Evolutionary conservation across 2,888 invertebrate genomes (phyloP).

Genomic region (Amphipyra berbera): DNA sequence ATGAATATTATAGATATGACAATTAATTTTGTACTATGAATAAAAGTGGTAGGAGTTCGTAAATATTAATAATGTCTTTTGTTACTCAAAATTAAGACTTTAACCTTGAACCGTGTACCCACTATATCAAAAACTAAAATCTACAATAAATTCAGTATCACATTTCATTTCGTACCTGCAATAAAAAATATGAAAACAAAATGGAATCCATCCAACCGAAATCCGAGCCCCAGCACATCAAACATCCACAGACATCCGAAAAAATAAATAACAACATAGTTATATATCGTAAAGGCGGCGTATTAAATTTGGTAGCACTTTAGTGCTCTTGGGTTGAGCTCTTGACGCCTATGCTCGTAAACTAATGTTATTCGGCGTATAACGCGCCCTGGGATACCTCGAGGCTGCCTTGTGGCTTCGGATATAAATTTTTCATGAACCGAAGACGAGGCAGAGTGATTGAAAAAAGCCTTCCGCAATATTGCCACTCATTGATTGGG

Average conservation of each 20-base stretch:
- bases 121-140: too few relatives aligned
- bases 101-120: too few relatives aligned
- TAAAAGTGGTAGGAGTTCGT: not conserved
- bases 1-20: not conserved
- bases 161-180: not conserved
- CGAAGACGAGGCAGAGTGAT: conserved; percentile 77
- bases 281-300: conserved; percentile 60
- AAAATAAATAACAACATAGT: conserved; percentile 51
- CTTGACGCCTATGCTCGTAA: conserved; percentile 76
- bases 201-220: conserved; percentile 11
- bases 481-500: conserved; percentile 75
- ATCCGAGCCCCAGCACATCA: conserved; percentile 19
- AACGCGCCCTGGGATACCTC: conserved; percentile 77
- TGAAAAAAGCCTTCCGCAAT: conserved; percentile 82
- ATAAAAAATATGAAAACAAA: conserved; percentile 3
- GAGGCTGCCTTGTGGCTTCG: conserved; percentile 56
- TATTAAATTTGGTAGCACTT: conserved; percentile 77
- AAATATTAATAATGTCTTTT: too few relatives aligned
- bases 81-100: too few relatives aligned
- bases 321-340: conserved; percentile 62
- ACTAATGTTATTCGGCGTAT: conserved; percentile 84
- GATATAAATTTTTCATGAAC: conserved; percentile 88
- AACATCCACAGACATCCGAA: conserved; percentile 24
- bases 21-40: conserved; percentile 6
- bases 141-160: not conserved